phyloP scores from a whole-genome alignment of 1,140 invertebrate species.

The Orchestia grillus region DNA sequence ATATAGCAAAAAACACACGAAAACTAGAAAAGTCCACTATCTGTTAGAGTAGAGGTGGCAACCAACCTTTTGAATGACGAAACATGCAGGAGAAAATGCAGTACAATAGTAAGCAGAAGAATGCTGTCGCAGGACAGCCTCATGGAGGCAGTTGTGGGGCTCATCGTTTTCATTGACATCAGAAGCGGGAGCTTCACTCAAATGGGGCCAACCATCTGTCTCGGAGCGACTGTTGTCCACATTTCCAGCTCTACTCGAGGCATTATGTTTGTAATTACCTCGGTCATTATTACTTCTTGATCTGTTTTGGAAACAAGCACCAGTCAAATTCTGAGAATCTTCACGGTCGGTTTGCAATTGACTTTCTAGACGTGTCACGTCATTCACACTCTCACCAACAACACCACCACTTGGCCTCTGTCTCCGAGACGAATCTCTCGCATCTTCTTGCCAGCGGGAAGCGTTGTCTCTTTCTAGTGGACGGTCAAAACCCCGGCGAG shows the following conservation, averaged over 20 bases:
- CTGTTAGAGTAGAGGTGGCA: background rate
- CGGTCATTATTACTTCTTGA: background rate
- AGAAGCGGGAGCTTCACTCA: background rate
- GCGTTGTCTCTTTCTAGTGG: background rate
- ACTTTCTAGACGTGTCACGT: background rate
- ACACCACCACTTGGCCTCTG: background rate
- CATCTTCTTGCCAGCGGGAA: background rate
- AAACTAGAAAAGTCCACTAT: background rate
- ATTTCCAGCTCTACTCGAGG: background rate
- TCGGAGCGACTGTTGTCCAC: background rate
- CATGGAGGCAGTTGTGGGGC: background rate
- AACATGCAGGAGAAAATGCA: constrained; percentile 34
- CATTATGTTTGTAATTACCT: background rate
- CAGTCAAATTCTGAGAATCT: background rate
- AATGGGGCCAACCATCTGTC: background rate
- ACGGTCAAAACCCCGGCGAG: background rate
- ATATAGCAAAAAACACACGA: background rate
- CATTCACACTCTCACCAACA: background rate
- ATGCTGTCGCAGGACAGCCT: constrained; percentile 6
- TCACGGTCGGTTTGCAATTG: background rate
- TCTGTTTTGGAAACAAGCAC: background rate
- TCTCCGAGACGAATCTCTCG: background rate
- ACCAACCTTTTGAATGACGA: constrained; percentile 47
- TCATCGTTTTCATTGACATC: background rate
- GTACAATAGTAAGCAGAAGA: constrained; percentile 48